Conservation (phyloP, 2,888 invertebrate species). For the Diarsia rubi region DNA sequence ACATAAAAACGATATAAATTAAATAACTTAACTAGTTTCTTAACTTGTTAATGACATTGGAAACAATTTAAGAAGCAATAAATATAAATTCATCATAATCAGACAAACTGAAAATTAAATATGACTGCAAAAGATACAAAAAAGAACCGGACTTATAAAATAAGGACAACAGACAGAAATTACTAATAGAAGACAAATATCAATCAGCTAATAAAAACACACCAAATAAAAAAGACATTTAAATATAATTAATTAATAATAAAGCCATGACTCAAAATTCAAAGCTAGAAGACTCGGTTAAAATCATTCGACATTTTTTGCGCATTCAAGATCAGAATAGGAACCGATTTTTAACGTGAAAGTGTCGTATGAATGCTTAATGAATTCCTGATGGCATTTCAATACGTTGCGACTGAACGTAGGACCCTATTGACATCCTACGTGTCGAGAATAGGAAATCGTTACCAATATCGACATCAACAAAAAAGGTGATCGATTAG, state of each 20-base stretch:
- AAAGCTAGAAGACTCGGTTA: constrained; percentile 5
- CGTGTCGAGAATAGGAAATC: constrained; percentile 71
- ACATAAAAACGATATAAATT: not conserved
- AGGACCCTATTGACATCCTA: constrained; percentile 55
- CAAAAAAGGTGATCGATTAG: constrained; percentile 71
- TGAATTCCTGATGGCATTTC: constrained; percentile 67
- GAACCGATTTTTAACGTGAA: constrained; percentile 56
- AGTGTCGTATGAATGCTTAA: constrained; percentile 50
- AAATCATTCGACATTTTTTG: not conserved
- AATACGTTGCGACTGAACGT: constrained; percentile 70
- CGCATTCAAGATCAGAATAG: constrained; percentile 14
- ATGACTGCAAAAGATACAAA: not conserved
- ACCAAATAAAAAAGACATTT: not conserved
- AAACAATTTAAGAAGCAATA: not conserved
- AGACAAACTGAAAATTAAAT: not conserved
- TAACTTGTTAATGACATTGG: constrained; percentile 1
- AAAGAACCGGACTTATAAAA: not conserved
- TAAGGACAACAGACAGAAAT: not conserved
- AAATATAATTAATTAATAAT: not conserved
- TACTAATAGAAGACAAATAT: not conserved
- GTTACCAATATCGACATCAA: constrained; percentile 54
- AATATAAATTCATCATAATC: not conserved
- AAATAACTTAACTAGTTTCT: not conserved
- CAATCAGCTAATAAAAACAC: not conserved
- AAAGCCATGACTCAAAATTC: constrained; percentile 1